phyloP scores from a whole-genome alignment of 2,113 vertebrate genomes.

The Cryptotis parvus region DNA sequence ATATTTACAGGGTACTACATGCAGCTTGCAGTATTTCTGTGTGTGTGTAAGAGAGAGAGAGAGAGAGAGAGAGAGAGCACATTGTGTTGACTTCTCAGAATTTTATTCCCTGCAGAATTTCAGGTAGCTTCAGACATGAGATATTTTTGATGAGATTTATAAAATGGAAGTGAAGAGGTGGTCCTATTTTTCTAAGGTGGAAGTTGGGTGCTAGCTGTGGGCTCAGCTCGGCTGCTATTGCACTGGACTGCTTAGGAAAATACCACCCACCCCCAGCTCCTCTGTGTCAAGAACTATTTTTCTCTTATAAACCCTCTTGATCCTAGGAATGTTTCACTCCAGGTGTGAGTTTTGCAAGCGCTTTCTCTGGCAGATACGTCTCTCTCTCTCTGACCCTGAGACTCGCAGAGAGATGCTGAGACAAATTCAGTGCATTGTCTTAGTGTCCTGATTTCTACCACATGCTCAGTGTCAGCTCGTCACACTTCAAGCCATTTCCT shows the following conservation, averaged over 20 bases:
- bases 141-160: neutral
- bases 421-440: neutral
- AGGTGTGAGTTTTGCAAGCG: neutral
- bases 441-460: neutral
- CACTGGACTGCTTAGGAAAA: neutral
- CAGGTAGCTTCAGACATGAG: neutral
- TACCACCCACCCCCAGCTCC: neutral
- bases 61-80: no score
- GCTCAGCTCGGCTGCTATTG: fast-evolving
- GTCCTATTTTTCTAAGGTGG: neutral
- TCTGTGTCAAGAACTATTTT: neutral
- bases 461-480: neutral
- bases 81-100: neutral
- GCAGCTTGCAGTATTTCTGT: neutral
- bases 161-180: neutral
- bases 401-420: neutral
- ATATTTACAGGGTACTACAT: neutral
- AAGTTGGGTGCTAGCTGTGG: neutral
- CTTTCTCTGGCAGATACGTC: neutral
- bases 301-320: neutral
- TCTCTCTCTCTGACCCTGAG: neutral
- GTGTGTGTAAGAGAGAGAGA: no score
- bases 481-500: neutral
- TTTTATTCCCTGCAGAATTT: neutral
- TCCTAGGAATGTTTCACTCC: neutral